Conservation (phyloP, 2,797 vertebrate species). For the Melanotaenia maccullochi region DNA sequence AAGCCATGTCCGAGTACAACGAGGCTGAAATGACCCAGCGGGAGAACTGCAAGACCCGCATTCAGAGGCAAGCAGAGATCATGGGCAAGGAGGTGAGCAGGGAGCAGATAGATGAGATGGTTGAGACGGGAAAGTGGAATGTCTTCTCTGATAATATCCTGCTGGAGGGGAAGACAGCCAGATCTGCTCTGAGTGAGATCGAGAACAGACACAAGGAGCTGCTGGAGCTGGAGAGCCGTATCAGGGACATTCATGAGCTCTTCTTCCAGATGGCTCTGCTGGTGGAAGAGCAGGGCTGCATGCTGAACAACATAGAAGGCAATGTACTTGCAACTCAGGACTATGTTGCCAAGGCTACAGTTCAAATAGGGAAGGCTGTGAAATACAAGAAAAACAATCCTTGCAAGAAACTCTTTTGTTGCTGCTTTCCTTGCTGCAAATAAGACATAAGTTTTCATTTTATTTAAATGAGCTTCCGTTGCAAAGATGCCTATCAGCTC, state of each 20-base stretch:
- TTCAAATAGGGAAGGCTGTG: constrained; percentile 86
- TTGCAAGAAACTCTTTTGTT: constrained; percentile 90
- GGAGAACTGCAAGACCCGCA: constrained; percentile 95
- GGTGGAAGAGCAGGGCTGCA: constrained; percentile 93
- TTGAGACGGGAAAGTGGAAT: constrained; percentile 95
- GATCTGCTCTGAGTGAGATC: constrained; percentile 91
- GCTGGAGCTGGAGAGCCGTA: constrained; percentile 91
- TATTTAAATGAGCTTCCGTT: neutral
- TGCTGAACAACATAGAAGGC: constrained; percentile 90
- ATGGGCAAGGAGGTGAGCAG: constrained; percentile 93
- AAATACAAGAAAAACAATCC: constrained; percentile 90
- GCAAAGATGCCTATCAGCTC: neutral
- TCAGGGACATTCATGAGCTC: constrained; percentile 92
- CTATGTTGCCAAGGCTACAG: constrained; percentile 85
- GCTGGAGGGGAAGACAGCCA: constrained; percentile 86
- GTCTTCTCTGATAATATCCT: constrained; percentile 94
- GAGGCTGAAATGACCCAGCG: constrained; percentile 90
- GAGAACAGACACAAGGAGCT: constrained; percentile 95
- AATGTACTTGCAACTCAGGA: constrained; percentile 88
- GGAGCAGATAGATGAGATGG: constrained; percentile 95
- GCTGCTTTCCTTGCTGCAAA: constrained; percentile 89
- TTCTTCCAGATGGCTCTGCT: constrained; percentile 92
- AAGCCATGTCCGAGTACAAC: constrained; percentile 91
- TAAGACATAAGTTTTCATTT: constrained; percentile 15
- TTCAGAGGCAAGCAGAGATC: constrained; percentile 96